Conservation (phyloP, 92 coral and sea anemone species). For the Epizoanthus stellaris region DNA sequence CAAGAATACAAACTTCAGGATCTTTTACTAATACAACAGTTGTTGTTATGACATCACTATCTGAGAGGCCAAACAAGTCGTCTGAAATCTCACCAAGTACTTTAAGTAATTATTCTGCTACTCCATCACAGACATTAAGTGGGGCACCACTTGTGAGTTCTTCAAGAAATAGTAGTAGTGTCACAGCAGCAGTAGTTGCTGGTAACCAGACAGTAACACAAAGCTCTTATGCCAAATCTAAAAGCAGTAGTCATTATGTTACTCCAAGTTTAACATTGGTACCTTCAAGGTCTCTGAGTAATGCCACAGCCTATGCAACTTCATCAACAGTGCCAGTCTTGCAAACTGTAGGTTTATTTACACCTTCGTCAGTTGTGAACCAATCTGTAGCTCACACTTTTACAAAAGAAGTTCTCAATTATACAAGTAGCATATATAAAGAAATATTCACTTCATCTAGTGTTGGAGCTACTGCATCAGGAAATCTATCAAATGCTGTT, state of each 20-base stretch:
- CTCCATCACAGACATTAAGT: not conserved
- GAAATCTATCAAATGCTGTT: no score
- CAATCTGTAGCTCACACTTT: not conserved
- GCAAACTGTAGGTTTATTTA: not conserved
- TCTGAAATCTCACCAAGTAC: not conserved
- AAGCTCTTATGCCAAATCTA: not conserved
- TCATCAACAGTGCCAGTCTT: not conserved
- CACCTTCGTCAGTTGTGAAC: not conserved
- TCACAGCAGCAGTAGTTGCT: not conserved
- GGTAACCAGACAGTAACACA: not conserved
- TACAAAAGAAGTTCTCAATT: not conserved
- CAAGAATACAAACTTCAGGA: no score
- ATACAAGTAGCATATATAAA: not conserved
- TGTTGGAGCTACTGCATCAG: not conserved
- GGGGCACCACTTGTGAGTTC: not conserved
- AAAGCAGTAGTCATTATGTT: not conserved
- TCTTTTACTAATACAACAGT: no score
- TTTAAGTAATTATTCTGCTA: not conserved
- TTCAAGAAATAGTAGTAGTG: not conserved
- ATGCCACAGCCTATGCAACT: not conserved
- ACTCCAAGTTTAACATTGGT: not conserved
- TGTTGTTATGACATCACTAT: no score
- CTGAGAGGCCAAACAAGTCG: no score
- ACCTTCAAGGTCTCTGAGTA: not conserved
- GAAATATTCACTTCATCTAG: not conserved